Conservation (phyloP, 2,797 vertebrate species). For the Phylloscopus collybita region DNA sequence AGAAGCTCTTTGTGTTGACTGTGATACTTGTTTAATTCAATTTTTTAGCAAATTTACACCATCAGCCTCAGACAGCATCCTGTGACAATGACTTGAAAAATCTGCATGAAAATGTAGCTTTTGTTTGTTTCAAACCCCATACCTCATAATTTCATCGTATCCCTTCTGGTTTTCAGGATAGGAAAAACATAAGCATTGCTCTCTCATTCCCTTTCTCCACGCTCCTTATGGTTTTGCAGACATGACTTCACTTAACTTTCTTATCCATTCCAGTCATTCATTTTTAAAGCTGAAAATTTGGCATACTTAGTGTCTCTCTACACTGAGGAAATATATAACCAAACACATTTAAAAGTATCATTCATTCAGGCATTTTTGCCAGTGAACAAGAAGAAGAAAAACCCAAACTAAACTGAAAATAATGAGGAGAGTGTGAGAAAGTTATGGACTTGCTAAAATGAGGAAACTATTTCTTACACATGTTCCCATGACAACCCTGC, state of each 20-base stretch:
- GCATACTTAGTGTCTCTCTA: background rate
- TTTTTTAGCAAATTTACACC: background rate
- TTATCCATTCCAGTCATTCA: background rate
- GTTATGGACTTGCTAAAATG: background rate
- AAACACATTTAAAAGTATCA: background rate
- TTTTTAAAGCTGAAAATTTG: background rate
- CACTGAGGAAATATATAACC: background rate
- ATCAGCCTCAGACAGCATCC: background rate
- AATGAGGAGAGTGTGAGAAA: background rate
- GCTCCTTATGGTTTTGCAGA: background rate
- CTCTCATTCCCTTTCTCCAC: background rate
- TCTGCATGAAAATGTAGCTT: background rate
- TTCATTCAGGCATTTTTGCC: background rate
- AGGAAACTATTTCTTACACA: background rate
- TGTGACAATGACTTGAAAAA: background rate
- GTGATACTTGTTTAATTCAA: background rate
- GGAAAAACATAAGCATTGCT: background rate
- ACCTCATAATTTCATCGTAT: background rate
- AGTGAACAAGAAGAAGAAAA: background rate
- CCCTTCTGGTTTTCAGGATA: background rate
- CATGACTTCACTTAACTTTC: background rate
- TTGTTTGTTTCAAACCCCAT: background rate
- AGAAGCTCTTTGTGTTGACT: background rate
- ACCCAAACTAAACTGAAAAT: background rate
- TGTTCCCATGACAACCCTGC: constrained; percentile 65